phyloP scores from a whole-genome alignment of 2,113 vertebrate species.

The Ammospiza caudacuta region DNA sequence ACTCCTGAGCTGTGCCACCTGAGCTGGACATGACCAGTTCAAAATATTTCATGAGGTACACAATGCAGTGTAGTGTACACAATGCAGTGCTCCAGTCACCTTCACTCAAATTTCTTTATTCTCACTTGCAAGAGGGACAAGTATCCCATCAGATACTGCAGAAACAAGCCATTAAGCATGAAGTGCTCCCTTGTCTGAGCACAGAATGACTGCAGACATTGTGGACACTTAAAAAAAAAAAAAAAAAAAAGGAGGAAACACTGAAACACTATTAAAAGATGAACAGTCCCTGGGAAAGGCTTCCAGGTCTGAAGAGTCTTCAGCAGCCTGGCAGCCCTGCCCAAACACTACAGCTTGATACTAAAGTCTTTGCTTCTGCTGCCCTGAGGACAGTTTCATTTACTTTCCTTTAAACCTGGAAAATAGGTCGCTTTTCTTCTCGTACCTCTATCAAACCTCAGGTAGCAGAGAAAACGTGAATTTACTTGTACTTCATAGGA shows the following conservation, averaged over 20 bases:
- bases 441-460: neutral
- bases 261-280: neutral
- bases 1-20: neutral
- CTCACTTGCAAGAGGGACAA: neutral
- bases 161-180: neutral
- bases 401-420: constrained; percentile 41
- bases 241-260: too few relatives aligned
- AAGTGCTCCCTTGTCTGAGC: neutral
- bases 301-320: constrained; percentile 17
- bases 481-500: neutral
- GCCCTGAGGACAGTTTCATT: constrained; percentile 27
- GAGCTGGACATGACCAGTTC: neutral
- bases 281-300: constrained; percentile 22
- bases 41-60: neutral
- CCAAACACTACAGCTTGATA: constrained; percentile 20
- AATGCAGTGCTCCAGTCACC: neutral
- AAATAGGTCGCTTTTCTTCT: constrained; percentile 34
- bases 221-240: neutral
- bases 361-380: constrained; percentile 19
- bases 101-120: neutral
- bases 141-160: neutral
- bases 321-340: constrained; percentile 16
- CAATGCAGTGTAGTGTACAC: neutral
- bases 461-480: neutral
- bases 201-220: neutral